phyloP scores from a whole-genome alignment of 2,888 invertebrate species.

The Trachelus tabidus region DNA sequence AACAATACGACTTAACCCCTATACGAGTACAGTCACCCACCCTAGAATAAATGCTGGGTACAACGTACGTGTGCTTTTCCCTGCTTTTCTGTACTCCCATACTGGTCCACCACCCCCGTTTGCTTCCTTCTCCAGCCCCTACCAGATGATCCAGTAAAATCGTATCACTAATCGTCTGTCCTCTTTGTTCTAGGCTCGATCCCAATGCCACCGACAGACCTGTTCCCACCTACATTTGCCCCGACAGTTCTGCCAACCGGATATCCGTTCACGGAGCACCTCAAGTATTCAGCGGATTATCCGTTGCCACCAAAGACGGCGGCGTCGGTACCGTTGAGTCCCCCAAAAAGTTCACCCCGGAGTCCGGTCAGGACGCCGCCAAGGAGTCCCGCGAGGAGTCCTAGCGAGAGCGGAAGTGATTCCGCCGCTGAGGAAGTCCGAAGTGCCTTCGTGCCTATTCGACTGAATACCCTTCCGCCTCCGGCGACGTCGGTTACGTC shows the following conservation, averaged over 20 bases:
- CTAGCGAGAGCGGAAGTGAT: conserved; percentile 59
- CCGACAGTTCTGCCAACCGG: conserved; percentile 50
- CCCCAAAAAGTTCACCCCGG: conserved; percentile 11
- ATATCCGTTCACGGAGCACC: conserved; percentile 50
- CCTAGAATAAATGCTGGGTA: not conserved
- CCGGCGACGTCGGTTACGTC: conserved; percentile 25
- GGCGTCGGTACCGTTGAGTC: conserved; percentile 21
- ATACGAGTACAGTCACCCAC: not conserved
- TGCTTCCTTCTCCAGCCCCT: not conserved
- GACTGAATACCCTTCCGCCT: conserved; percentile 45
- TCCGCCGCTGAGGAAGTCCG: conserved; percentile 56
- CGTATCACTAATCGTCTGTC: not conserved
- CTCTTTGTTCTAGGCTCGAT: conserved; percentile 47
- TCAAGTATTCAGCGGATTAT: conserved; percentile 53
- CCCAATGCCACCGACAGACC: conserved; percentile 51
- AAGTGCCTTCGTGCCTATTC: conserved; percentile 61
- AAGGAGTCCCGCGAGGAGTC: conserved; percentile 36
- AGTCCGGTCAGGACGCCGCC: conserved; percentile 53
- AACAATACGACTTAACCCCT: conserved; percentile 51
- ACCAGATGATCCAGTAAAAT: not conserved
- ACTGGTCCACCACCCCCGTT: not conserved
- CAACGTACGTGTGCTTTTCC: not conserved
- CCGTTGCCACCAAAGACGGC: conserved; percentile 30
- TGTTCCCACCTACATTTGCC: conserved; percentile 53
- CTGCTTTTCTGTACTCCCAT: conserved; percentile 12